Evolutionary conservation across 2,797 vertebrate genomes (phyloP).

Genomic region (Glyptemys insculpta): DNA sequence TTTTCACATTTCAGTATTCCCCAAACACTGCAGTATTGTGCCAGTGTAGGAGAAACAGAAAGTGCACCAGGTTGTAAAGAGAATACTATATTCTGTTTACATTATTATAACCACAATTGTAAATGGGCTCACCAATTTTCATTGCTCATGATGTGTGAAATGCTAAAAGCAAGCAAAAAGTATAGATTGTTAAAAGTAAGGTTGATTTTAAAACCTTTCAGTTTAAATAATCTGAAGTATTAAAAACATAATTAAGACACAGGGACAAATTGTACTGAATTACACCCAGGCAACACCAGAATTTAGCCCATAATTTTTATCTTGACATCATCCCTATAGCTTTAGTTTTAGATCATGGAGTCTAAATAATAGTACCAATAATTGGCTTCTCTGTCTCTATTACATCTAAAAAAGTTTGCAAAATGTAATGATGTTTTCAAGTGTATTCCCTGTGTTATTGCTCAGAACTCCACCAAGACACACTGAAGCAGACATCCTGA

Average conservation of each 20-base stretch:
- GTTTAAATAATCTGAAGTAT: neutral
- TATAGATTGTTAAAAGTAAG: neutral
- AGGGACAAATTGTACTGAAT: conserved; percentile 2
- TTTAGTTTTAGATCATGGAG: neutral
- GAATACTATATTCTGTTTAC: neutral
- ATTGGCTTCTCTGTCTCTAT: neutral
- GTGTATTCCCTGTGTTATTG: neutral
- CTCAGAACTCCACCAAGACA: neutral
- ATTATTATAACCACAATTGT: neutral
- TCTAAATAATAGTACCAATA: neutral
- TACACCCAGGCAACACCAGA: neutral
- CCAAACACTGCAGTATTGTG: neutral
- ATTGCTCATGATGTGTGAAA: neutral
- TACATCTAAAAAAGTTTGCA: neutral
- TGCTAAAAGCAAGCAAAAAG: neutral
- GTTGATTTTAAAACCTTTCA: neutral
- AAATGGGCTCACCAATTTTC: neutral
- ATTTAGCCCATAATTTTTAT: neutral
- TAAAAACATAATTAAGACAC: neutral
- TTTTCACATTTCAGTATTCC: conserved; percentile 28
- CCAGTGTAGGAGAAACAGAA: neutral
- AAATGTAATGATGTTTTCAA: neutral
- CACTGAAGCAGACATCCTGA: neutral
- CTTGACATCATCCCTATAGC: neutral
- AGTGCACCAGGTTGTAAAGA: neutral